A percentile compares a stretch with the other conserved stretches of the same genome.
Conservation (phyloP, 1,140 invertebrate species). For the Plutomurus gul region DNA sequence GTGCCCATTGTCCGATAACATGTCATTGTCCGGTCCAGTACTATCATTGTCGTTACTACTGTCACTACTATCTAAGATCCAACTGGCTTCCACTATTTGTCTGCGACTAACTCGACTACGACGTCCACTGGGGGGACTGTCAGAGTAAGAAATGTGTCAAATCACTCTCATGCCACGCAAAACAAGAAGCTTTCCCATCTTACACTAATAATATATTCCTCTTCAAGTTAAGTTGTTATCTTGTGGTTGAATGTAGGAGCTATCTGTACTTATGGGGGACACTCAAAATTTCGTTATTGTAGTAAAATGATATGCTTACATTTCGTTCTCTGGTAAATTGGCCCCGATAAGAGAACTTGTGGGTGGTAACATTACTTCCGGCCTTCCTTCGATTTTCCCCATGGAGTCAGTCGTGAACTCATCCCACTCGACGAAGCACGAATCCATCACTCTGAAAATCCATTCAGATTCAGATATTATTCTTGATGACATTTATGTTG, state of each 20-base stretch:
- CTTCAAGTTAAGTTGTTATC: no score
- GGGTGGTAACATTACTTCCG: not conserved
- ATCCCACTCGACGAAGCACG: slow-evolving; percentile 48
- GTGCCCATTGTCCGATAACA: slow-evolving; percentile 5
- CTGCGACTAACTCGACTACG: slow-evolving; percentile 49
- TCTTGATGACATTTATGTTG: not conserved
- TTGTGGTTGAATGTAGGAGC: no score
- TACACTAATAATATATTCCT: not conserved
- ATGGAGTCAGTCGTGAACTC: slow-evolving; percentile 39
- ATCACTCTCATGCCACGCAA: not conserved
- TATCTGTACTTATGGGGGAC: no score
- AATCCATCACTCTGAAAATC: slow-evolving; percentile 44
- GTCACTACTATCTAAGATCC: slow-evolving; percentile 34
- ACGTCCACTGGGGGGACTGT: slow-evolving; percentile 42
- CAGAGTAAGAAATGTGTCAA: not conserved
- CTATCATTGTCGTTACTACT: slow-evolving; percentile 33
- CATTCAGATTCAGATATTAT: not conserved
- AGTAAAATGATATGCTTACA: slow-evolving; percentile 26
- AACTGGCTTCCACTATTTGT: slow-evolving; percentile 47
- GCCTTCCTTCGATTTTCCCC: slow-evolving; percentile 12
- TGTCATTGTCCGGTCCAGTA: slow-evolving; percentile 24
- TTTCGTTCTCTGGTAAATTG: not conserved
- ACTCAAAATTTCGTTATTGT: not conserved
- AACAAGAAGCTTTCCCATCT: not conserved
- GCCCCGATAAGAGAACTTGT: slow-evolving; percentile 7